A percentile compares a stretch with the other conserved stretches of the same genome.
These are phyloP conservation scores for Sus scrofa DNA, from an alignment of 2,113 vertebrate genomes.

Conservation along the genomic window T2T-Sscrofa CM000812.6:2051501-2052000, in stretches of 20 bases:
- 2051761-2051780: too few species aligned
- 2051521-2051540: too few species aligned
- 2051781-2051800: accelerated
- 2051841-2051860: neutral
- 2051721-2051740: neutral
- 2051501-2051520: accelerated
- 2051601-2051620: neutral
- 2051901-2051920: accelerated
- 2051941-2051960: too few species aligned
- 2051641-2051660: neutral
- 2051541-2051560: accelerated
- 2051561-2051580: accelerated
- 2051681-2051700: accelerated
- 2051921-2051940: too few species aligned
- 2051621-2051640: neutral
- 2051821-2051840: neutral
- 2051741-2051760: neutral
- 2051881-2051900: accelerated
- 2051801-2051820: neutral
- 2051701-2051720: accelerated
- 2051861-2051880: accelerated
- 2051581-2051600: accelerated
- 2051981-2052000: too few species aligned
- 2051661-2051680: accelerated
- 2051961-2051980: too few species aligned